Conservation (phyloP, 2,888 invertebrate genomes). For the Chymomyza amoena region DNA sequence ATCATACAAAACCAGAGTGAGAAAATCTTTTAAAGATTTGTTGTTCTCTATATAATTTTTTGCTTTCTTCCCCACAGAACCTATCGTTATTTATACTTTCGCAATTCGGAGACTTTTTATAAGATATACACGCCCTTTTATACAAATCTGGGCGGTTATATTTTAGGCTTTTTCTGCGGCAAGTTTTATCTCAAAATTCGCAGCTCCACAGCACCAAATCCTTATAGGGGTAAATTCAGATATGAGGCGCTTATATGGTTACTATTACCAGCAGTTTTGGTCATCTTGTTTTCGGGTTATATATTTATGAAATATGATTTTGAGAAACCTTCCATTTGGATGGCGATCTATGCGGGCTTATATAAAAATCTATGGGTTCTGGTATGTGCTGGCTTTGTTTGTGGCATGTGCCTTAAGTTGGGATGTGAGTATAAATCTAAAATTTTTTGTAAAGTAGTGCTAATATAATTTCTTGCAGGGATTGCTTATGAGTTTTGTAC, state of each 20-base stretch:
- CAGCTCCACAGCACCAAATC: background rate
- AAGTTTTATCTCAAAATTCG: constrained; percentile 44
- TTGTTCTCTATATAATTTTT: background rate
- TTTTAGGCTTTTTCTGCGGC: constrained; percentile 68
- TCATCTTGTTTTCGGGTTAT: constrained; percentile 59
- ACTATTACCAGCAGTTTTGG: constrained; percentile 38
- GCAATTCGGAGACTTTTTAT: constrained; percentile 61
- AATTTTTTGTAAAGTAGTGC: too few species aligned
- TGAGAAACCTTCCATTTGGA: constrained; percentile 71
- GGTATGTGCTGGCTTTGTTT: constrained; percentile 65
- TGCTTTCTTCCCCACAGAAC: constrained; percentile 40
- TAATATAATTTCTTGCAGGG: constrained; percentile 42
- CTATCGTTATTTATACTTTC: constrained; percentile 74
- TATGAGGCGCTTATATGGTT: constrained; percentile 56
- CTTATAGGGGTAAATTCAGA: constrained; percentile 37
- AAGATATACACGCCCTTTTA: constrained; percentile 72
- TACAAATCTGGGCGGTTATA: constrained; percentile 74
- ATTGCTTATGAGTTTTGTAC: constrained; percentile 59
- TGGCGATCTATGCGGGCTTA: constrained; percentile 78
- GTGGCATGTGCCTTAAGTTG: constrained; percentile 68
- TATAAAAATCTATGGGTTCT: constrained; percentile 77
- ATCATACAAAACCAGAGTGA: constrained; percentile 74
- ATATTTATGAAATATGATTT: constrained; percentile 73
- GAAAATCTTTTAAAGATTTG: constrained; percentile 23
- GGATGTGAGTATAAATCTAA: constrained; percentile 67